These are phyloP conservation scores for Neoaliturus tenellus DNA, from an alignment of 2,888 invertebrate genomes.

Conservation along the genomic window DNA sequence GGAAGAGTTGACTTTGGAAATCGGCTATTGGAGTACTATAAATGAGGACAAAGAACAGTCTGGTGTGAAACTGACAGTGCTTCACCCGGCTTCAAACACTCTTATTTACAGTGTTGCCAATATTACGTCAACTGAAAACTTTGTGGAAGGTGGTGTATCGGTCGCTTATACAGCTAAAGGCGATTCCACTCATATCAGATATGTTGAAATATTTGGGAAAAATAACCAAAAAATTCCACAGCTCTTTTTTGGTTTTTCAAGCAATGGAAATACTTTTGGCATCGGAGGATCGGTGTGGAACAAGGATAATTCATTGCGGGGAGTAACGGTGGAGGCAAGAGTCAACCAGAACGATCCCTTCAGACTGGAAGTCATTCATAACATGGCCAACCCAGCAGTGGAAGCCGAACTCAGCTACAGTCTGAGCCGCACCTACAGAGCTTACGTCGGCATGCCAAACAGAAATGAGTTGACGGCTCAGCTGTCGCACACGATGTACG, in stretches of 20 bases:
- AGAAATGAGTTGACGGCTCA: conserved; percentile 67
- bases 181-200: not conserved
- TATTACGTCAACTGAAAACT: not conserved
- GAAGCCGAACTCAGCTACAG: conserved; percentile 62
- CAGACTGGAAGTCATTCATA: conserved; percentile 59
- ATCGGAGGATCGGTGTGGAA: conserved; percentile 37
- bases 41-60: not conserved
- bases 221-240: not conserved
- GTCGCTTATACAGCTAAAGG: not conserved
- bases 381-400: conserved; percentile 59
- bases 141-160: not conserved
- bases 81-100: conserved; percentile 32
- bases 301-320: conserved; percentile 47
- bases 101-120: conserved; percentile 25
- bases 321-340: conserved; percentile 35
- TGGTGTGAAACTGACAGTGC: conserved; percentile 21
- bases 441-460: conserved; percentile 68
- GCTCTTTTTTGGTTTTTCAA: conserved; percentile 12
- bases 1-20: conserved; percentile 10
- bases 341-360: conserved; percentile 64
- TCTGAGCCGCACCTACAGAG: conserved; percentile 59
- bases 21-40: not conserved
- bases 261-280: conserved; percentile 46
- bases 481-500: conserved; percentile 65
- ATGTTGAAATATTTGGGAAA: conserved; percentile 38